These are phyloP conservation scores for Neodiprion fabricii DNA, from an alignment of 1,140 invertebrate genomes.

Conservation along the genomic window DNA sequence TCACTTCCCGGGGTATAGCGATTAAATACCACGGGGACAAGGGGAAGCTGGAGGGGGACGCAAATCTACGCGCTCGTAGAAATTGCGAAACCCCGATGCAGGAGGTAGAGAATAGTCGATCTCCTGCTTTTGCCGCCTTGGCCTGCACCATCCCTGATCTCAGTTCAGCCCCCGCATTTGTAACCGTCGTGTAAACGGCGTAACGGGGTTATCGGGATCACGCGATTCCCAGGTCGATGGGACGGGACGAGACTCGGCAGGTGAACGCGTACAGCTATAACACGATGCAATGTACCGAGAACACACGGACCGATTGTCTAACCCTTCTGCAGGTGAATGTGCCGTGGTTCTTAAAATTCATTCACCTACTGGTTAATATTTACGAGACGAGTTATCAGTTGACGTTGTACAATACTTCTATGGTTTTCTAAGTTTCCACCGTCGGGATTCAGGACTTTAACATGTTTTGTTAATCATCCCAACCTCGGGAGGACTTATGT, in stretches of 20 bases:
- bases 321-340: neutral
- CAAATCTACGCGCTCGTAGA: neutral
- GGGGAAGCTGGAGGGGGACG: constrained; percentile 22
- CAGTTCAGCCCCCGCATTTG: constrained; percentile 19
- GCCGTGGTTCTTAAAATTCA: neutral
- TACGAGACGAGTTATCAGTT: too few species aligned
- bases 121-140: constrained; percentile 20
- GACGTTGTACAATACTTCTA: too few species aligned
- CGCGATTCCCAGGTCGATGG: neutral
- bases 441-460: too few species aligned
- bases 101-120: constrained; percentile 8
- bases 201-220: constrained; percentile 5
- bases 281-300: neutral
- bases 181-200: neutral
- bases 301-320: neutral
- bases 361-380: too few species aligned
- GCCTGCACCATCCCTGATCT: constrained; percentile 39
- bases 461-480: too few species aligned
- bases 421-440: too few species aligned
- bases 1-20: neutral
- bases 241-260: neutral
- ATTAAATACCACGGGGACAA: constrained; percentile 28
- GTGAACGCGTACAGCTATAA: neutral
- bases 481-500: too few species aligned
- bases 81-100: neutral